Evolutionary conservation across 2,113 vertebrate species (phyloP).

Genomic region (Ivindomyrus marchei): DNA sequence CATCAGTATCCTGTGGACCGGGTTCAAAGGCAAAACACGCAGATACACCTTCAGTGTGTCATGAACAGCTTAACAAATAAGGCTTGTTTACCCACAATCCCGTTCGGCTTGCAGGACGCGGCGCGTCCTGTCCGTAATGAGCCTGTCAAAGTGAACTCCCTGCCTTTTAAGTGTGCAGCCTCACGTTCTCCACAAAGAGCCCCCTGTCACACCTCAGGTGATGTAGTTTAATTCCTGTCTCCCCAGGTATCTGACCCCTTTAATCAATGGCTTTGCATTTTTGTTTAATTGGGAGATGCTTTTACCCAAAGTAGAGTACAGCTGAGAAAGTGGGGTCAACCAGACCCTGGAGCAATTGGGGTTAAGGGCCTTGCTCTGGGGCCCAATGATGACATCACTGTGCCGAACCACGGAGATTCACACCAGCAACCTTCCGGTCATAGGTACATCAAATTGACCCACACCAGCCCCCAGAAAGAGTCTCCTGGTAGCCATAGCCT

Average conservation of each 20-base stretch:
- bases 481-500: not conserved
- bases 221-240: conserved; percentile 27
- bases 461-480: not conserved
- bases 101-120: not conserved
- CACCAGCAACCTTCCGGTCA: not conserved
- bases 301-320: not conserved
- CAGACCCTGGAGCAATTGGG: not conserved
- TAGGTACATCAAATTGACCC: conserved; percentile 24
- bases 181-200: conserved; percentile 30
- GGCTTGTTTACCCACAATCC: conserved; percentile 12
- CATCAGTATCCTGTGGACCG: not conserved
- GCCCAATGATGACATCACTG: not conserved
- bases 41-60: not conserved
- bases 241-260: conserved; percentile 37
- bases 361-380: not conserved
- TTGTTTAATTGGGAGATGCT: conserved; percentile 43
- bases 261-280: conserved; percentile 54
- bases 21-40: not conserved
- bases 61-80: not conserved
- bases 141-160: conserved; percentile 38
- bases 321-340: not conserved
- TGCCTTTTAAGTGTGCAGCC: conserved; percentile 35
- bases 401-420: not conserved
- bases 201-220: conserved; percentile 38
- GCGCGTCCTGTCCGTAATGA: not conserved